Evolutionary conservation across 2,113 vertebrate species (phyloP).

Genomic region (Illadopsis cleaveri): DNA sequence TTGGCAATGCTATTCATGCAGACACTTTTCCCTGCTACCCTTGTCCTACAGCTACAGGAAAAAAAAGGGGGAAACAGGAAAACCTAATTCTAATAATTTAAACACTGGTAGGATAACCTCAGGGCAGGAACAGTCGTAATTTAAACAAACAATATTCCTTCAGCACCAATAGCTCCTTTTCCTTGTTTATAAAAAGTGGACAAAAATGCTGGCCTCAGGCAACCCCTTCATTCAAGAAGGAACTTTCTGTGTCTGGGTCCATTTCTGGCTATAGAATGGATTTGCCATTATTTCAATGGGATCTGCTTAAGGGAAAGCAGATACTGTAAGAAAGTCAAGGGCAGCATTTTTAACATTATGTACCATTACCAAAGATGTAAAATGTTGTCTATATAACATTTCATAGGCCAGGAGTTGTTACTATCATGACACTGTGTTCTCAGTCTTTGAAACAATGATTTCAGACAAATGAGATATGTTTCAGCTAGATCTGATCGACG

Average conservation of each 20-base stretch:
- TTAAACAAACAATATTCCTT: not conserved
- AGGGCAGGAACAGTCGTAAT: not conserved
- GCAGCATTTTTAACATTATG: not conserved
- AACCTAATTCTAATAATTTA: not conserved
- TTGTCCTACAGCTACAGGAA: constrained; percentile 11
- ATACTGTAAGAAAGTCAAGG: not conserved
- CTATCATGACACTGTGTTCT: not conserved
- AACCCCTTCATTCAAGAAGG: not conserved
- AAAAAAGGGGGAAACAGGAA: constrained; percentile 10
- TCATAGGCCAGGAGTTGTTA: not conserved
- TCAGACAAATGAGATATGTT: not conserved
- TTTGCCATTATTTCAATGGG: not conserved
- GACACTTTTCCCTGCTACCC: not conserved
- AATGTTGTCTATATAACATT: not conserved
- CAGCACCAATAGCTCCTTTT: not conserved
- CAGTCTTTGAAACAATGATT: not conserved
- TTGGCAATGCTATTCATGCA: not conserved
- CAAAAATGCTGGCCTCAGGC: not conserved
- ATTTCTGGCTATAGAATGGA: not conserved
- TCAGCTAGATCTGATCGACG: not conserved
- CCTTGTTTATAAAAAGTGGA: not conserved
- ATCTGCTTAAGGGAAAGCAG: not conserved
- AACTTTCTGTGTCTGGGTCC: not conserved
- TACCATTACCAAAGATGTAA: not conserved
- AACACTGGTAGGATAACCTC: not conserved